Percentiles rank a stretch among this genome's conserved stretches.
Conservation (phyloP, 2,113 vertebrate genomes). For the Heptranchias perlo region DNA sequence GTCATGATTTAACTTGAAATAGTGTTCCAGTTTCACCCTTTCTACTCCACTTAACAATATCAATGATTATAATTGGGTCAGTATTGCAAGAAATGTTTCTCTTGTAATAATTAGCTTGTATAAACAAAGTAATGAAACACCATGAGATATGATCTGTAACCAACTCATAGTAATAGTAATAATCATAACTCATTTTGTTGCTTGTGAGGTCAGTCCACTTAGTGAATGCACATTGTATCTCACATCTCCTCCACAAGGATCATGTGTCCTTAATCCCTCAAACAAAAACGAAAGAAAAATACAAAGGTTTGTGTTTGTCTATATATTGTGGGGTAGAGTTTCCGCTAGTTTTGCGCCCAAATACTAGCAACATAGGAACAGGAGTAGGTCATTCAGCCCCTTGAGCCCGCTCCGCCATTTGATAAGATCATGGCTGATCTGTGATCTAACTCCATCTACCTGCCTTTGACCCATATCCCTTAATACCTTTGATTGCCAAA, state of each 20-base stretch:
- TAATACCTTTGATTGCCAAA: too few species aligned
- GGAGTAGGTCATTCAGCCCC: too few species aligned
- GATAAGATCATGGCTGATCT: too few species aligned
- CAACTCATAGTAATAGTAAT: not conserved
- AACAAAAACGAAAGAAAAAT: not conserved
- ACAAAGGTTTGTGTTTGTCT: too few species aligned
- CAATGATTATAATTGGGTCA: not conserved
- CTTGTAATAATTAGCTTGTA: not conserved
- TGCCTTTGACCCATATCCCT: too few species aligned
- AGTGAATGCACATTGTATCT: not conserved
- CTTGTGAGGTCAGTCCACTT: not conserved
- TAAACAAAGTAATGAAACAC: not conserved
- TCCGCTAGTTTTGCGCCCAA: too few species aligned
- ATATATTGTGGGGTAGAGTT: too few species aligned
- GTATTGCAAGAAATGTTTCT: constrained; percentile 2
- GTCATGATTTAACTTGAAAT: not conserved
- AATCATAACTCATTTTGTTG: not conserved
- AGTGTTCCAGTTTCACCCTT: not conserved
- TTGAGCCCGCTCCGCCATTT: too few species aligned
- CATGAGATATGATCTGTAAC: not conserved
- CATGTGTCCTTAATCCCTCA: not conserved
- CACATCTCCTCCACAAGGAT: not conserved
- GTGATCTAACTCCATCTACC: too few species aligned
- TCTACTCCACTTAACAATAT: not conserved
- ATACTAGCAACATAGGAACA: too few species aligned